Evolutionary conservation across 2,113 vertebrate species (phyloP).

Genomic region (Peucedramus taeniatus): DNA sequence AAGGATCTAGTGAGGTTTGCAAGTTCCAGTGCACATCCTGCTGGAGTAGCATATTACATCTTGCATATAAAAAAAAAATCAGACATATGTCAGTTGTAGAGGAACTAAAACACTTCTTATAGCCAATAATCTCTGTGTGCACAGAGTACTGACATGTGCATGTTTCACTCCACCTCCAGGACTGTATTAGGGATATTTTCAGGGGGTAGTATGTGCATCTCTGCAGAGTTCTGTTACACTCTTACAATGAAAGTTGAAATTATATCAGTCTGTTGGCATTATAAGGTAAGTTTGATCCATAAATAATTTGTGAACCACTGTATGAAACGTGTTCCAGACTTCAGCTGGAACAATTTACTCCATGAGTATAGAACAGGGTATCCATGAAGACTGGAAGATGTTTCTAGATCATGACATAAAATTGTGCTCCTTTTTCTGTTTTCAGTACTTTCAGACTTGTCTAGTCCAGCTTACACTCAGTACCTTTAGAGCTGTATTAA

Average conservation of each 20-base stretch:
- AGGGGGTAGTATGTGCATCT: rapidly evolving
- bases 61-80: background rate
- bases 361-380: background rate
- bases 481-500: background rate
- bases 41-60: background rate
- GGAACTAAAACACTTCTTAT: background rate
- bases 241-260: background rate
- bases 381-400: background rate
- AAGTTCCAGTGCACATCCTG: rapidly evolving
- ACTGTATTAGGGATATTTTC: background rate
- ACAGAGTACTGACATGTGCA: background rate
- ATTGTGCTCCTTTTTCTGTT: background rate
- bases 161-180: background rate
- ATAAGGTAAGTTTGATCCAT: background rate
- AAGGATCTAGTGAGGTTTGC: background rate
- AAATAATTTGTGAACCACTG: background rate
- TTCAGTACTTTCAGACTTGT: background rate
- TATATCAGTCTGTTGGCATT: background rate
- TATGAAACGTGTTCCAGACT: background rate
- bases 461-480: background rate
- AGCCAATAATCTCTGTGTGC: background rate
- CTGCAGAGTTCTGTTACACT: background rate
- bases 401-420: background rate
- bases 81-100: background rate
- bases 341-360: background rate